phyloP scores from a whole-genome alignment of 2,797 vertebrate species.

The Adelosebastes latens region DNA sequence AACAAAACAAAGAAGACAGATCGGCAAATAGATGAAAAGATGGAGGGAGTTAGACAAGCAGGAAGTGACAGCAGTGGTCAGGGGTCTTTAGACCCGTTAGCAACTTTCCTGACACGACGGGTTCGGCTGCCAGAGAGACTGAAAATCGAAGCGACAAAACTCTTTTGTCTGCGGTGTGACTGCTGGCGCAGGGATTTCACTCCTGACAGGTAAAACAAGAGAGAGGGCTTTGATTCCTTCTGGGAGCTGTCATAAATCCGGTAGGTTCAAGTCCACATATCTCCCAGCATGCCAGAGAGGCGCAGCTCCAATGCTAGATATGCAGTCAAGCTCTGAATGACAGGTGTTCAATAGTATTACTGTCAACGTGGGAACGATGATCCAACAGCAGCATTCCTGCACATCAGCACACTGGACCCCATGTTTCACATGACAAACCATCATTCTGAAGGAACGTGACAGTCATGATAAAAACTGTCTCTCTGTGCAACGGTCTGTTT shows the following conservation, averaged over 20 bases:
- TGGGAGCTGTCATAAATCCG: conserved; percentile 52
- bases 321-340: conserved; percentile 10
- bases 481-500: background rate
- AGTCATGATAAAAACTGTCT: conserved; percentile 3
- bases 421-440: background rate
- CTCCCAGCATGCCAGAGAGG: background rate
- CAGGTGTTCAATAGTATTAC: background rate
- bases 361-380: background rate
- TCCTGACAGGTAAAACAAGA: conserved; percentile 57
- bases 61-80: background rate
- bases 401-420: background rate
- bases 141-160: conserved; percentile 10
- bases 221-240: conserved; percentile 42
- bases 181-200: conserved; percentile 26
- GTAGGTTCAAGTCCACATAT: conserved; percentile 4
- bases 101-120: conserved; percentile 37
- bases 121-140: conserved; percentile 30
- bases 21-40: background rate
- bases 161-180: conserved; percentile 37
- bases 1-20: background rate
- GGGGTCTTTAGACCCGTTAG: background rate
- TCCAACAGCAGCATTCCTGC: background rate
- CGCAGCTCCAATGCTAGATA: background rate
- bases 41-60: conserved; percentile 2
- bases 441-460: conserved; percentile 7